phyloP scores from a whole-genome alignment of 2,113 vertebrate genomes.

The Globicephala melas region DNA sequence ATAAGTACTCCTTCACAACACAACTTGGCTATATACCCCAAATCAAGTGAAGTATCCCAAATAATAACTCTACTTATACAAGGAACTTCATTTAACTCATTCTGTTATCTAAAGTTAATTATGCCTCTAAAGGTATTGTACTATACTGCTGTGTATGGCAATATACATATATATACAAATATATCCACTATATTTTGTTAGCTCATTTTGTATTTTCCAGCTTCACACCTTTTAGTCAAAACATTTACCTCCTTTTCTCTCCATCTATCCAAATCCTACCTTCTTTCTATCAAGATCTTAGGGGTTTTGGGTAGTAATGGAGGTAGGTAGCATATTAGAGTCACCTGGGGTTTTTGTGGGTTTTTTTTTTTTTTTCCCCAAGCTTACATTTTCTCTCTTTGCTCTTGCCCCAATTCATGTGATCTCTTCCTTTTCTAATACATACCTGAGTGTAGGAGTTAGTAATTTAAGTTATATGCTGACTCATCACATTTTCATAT shows the following conservation, averaged over 20 bases:
- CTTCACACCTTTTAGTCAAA: neutral
- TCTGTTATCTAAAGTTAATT: constrained; percentile 11
- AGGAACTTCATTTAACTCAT: neutral
- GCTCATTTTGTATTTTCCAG: constrained; percentile 26
- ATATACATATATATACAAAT: neutral
- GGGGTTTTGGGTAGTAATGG: neutral
- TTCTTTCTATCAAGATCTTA: neutral
- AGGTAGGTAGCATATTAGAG: neutral
- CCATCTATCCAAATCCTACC: neutral
- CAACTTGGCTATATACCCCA: neutral
- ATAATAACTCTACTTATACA: neutral
- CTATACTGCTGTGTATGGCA: neutral
- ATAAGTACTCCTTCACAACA: neutral
- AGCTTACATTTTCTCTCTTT: neutral
- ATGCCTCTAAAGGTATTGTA: neutral
- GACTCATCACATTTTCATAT: neutral
- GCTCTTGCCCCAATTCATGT: neutral
- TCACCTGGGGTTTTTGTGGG: neutral
- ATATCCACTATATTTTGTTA: neutral
- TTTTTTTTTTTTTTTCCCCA: neutral
- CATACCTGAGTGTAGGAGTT: neutral
- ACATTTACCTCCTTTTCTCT: neutral
- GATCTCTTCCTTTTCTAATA: neutral
- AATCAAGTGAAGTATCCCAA: neutral
- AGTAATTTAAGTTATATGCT: neutral